Evolutionary conservation across 2,113 vertebrate genomes (phyloP), one percentile per base, ranked within the genome.

Genomic region (Centropus bengalensis): DNA sequence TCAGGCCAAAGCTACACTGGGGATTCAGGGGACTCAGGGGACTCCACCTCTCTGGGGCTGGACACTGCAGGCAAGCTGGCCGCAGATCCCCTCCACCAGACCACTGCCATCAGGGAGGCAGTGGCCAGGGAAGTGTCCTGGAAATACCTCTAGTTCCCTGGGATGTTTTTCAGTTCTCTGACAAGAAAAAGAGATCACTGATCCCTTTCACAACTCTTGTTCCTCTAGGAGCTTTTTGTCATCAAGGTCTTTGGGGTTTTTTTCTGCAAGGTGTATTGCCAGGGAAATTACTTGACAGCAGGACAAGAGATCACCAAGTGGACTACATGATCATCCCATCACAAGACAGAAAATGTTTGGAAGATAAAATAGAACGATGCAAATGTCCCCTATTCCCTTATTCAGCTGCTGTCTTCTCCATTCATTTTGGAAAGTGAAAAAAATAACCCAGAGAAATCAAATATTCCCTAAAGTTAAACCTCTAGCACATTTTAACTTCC

Each of bases 181-280:
- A 10, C 8, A 30, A 44, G 19, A 28, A 28, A 67, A 67, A 30
- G 55, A 23, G 17, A 26, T 45, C 5, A 0, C 55, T 4, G 56
- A 42, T 45, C 67, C 62, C 40, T 38, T 33, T 26, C 10, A 0
- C 52, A 52, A 1, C 42, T 38, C 77, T 3, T 23, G 30, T 22
- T 40, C n/a, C 45, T 77, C 60, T 5, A 55, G 49, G 42, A 63
- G 42, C 13, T 30, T 20, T 78, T 51, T 26, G 18, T 45, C 12
- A 2, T 1, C 1, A 0, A 45, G n/a, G 18, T 2, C 27, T 62
- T 24, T 17, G 38, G 38, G 4, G 20, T 63, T 51, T 2, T 32
- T 56, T 27, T 30, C 83, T 47, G 3, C 9, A 7, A 68, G 12
- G 10, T n/a, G 62, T 63, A 51, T 32, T 14, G 30, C 68, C 64